Base-by-base conservation (phyloP, 2,113 vertebrate species). In the Chitala chitala region DNA sequence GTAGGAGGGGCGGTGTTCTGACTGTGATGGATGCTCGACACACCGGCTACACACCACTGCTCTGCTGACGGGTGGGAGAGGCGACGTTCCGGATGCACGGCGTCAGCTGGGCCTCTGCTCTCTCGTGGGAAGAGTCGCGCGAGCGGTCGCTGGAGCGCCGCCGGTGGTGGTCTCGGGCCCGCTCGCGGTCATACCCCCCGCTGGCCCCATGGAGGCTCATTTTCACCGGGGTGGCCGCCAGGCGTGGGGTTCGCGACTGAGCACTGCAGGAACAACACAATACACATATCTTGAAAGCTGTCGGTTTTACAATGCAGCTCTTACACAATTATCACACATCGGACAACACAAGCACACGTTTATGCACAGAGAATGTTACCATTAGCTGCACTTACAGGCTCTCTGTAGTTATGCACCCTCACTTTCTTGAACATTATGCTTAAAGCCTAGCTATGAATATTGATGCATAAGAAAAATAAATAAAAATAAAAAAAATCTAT, bases 81-180 rank as follows among this genome's bases (percentile, higher is more conserved):
- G 95, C 95, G 48, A 98, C 90, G 71, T 99, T 99, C 84, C 97
- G 90, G 87, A 99, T 99, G 89, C 97, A 99, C 0, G 97, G 97
- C 51, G 96, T 98, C 73, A 99, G 92, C 75, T 98, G 96, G 56
- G 93, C 91, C 81, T 99, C 96, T 29, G 85, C 88, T 82, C 95
- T 89, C 84, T 99, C 97, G 0, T 98, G 95, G 69, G 96, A 99
- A 0, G 95, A 98, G 83, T 99, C 97, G 5, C 95, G 92, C 13
- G 96, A 99, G 76, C 94, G 89, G 84, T 98, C 96, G 71, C 94
- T 93, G 61, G 97, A 98, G 31, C 95, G 92, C 66, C 95, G 89
- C 1, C 95, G 92, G 61, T 94, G 90, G 26, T 36, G 68, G 26
- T 69, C 68, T 71, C 92, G 92, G 75, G 98, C 94, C 80, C 93